Evolutionary conservation across 1,140 invertebrate genomes (phyloP).

Genomic region (Eulimnadia texana): DNA sequence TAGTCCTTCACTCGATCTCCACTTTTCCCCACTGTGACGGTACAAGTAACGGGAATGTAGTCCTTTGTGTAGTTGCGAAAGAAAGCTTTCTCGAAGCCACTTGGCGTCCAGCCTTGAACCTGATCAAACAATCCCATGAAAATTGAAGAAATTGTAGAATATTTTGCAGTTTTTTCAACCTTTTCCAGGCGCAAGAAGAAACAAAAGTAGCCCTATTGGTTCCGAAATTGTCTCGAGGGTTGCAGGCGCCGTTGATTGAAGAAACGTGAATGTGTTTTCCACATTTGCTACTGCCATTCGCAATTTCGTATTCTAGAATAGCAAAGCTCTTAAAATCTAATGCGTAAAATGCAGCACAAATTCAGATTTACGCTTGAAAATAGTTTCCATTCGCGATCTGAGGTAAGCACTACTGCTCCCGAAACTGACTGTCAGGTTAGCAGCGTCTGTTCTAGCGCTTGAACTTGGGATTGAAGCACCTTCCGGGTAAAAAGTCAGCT

Average conservation of each 20-base stretch:
- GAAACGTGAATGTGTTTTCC: no score
- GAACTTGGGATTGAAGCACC: neutral
- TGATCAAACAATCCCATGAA: neutral
- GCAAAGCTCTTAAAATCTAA: no score
- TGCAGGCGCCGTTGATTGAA: neutral
- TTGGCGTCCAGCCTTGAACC: neutral
- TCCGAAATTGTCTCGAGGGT: neutral
- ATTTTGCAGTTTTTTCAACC: neutral
- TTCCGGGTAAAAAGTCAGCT: neutral
- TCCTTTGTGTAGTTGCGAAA: neutral
- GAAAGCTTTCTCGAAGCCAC: neutral
- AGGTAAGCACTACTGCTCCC: no score
- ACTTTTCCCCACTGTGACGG: neutral
- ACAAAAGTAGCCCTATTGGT: neutral
- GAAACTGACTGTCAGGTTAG: neutral
- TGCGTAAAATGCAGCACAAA: no score
- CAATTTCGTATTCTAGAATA: no score
- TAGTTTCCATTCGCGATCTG: no score
- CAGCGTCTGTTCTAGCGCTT: neutral
- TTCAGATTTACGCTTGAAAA: no score
- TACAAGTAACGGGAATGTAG: neutral
- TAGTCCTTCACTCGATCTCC: neutral
- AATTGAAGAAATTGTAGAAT: neutral
- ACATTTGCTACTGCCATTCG: no score
- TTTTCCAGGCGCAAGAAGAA: neutral